Conservation (phyloP, 2,888 invertebrate species). For the Linyphia triangularis region DNA sequence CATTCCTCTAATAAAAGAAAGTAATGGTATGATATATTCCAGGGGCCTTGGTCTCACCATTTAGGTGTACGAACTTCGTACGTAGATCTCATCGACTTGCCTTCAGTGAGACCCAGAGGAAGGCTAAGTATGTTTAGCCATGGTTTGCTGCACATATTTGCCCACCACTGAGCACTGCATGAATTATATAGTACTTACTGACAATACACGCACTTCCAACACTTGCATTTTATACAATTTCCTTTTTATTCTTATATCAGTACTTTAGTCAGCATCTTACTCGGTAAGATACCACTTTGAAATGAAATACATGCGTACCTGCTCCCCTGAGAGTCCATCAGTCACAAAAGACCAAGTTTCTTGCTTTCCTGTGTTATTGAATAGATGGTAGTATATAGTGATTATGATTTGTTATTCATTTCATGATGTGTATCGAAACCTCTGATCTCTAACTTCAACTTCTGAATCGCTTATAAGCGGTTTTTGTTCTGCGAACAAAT, state of each 20-base stretch:
- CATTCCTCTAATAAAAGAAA: neutral
- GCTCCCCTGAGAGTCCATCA: too few relatives aligned
- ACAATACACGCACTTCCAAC: neutral
- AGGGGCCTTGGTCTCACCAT: slow-evolving; percentile 68
- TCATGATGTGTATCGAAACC: too few relatives aligned
- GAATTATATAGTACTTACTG: neutral
- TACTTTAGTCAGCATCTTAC: too few relatives aligned
- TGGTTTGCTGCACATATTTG: neutral
- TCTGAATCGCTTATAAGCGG: too few relatives aligned
- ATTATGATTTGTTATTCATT: too few relatives aligned
- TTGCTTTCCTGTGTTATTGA: too few relatives aligned
- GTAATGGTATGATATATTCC: slow-evolving; percentile 17
- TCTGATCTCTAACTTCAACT: too few relatives aligned
- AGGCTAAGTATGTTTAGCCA: slow-evolving; percentile 63
- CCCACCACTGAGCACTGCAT: neutral
- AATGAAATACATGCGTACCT: too few relatives aligned
- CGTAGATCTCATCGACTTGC: slow-evolving; percentile 56
- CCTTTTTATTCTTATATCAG: neutral
- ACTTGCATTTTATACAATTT: neutral
- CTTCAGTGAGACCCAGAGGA: slow-evolving; percentile 53
- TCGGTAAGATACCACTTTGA: too few relatives aligned
- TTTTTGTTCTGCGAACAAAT: too few relatives aligned
- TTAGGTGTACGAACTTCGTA: slow-evolving; percentile 53
- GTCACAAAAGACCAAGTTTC: too few relatives aligned
- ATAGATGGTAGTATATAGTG: too few relatives aligned